Conservation (phyloP, 2,888 invertebrate species). For the Saturnia japonica region DNA sequence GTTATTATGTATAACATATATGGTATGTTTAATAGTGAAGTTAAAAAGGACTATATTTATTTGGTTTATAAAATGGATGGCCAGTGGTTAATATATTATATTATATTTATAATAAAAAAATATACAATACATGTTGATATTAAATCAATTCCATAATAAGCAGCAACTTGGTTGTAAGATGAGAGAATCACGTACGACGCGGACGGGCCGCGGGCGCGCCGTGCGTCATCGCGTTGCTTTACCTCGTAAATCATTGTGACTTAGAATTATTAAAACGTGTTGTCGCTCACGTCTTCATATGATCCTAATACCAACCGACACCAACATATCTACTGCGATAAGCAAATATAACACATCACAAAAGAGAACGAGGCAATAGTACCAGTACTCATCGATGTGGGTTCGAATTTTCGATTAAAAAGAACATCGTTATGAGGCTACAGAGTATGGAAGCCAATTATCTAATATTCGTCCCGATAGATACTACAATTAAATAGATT, state of each 20-base stretch:
- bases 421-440: background rate
- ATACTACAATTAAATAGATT: too few relatives aligned
- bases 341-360: background rate
- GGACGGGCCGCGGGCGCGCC: background rate
- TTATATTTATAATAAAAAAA: background rate
- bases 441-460: background rate
- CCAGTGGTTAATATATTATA: too few relatives aligned
- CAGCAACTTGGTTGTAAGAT: background rate
- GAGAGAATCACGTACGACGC: background rate
- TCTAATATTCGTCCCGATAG: background rate
- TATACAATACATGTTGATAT: background rate
- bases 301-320: background rate
- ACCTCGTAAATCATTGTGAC: background rate
- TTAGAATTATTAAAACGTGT: conserved; percentile 8
- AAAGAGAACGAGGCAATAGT: background rate
- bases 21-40: too few relatives aligned
- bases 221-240: background rate
- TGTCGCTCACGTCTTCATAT: background rate
- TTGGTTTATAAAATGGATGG: too few relatives aligned
- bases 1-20: too few relatives aligned
- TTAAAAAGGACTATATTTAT: too few relatives aligned
- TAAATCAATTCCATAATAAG: background rate
- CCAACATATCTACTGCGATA: background rate
- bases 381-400: background rate
- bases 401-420: background rate